Conservation (phyloP, 2,113 vertebrate species). For the Phrynosoma platyrhinos region DNA sequence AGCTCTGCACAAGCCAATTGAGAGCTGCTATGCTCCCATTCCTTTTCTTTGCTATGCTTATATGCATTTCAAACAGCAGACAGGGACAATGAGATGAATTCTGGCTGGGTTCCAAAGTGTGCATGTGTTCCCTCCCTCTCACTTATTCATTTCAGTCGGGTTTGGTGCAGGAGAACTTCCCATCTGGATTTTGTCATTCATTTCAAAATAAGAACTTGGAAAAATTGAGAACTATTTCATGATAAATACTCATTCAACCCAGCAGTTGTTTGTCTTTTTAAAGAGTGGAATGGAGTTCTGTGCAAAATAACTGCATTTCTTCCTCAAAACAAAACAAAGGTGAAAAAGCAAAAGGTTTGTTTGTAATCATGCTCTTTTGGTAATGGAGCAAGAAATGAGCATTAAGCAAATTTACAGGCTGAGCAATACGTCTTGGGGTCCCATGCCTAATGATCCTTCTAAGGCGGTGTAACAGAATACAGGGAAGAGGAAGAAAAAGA, state of each 20-base stretch:
- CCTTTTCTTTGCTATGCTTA: background rate
- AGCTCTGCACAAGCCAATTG: background rate
- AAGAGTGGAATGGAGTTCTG: background rate
- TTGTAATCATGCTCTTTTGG: slow-evolving; percentile 41
- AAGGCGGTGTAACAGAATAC: background rate
- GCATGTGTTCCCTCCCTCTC: background rate
- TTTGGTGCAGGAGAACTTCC: background rate
- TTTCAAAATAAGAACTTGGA: background rate
- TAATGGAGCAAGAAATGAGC: slow-evolving; percentile 66
- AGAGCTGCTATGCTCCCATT: background rate
- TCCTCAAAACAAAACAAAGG: slow-evolving; percentile 39
- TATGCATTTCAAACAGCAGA: background rate
- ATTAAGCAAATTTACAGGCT: slow-evolving; percentile 50
- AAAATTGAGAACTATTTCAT: background rate
- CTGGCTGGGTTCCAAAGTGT: background rate
- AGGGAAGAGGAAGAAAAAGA: slow-evolving; percentile 19
- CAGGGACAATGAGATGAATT: background rate
- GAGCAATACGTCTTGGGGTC: slow-evolving; percentile 34
- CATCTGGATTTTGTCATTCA: background rate
- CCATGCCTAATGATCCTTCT: slow-evolving; percentile 41
- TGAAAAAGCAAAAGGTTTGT: slow-evolving; percentile 10
- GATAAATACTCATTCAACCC: slow-evolving; percentile 3
- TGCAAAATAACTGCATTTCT: slow-evolving; percentile 27
- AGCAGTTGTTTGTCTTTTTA: background rate
- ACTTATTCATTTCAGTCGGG: background rate